Base-by-base conservation (phyloP, 2,113 vertebrate species). In the Beaufortia kweichowensis region DNA sequence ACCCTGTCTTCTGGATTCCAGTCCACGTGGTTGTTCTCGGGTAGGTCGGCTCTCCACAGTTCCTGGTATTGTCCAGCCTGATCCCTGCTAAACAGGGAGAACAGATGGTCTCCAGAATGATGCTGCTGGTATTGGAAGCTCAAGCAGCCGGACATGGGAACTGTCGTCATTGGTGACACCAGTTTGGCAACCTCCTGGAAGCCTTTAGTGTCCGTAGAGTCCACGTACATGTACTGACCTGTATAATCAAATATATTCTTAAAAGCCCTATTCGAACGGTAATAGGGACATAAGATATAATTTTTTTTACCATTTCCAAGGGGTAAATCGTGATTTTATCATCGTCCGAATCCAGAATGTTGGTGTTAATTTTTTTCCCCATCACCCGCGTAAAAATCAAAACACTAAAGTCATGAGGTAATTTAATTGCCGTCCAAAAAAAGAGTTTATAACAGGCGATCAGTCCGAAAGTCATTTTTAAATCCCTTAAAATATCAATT, bases 141-240 rank as follows among this genome's bases (percentile, higher is more conserved):
- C 83, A 99, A 88, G 85, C 97, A 99, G 71, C 97, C 97, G 0
- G 93, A 94, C 88, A 97, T 85, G 0, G 94, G 92, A 9, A 83
- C 86, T 0, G 80, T 93, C 43, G 93, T 97, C 89, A 93, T 89
- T 0, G 97, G 95, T 28, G 97, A 96, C 78, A 94, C 89, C 83
- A 99, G 90, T 76, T 95, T 95, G 50, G 96, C 96, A 75, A 97
- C 95, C 84, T 98, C 96, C 84, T 95, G 94, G 81, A 96, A 95
- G 35, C 93, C 93, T 83, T 94, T 95, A 75, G 93, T 83, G 0
- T 98, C 94, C 68, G 94, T 71, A 0, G 96, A 96, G 85, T 98
- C 95, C 85, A 97, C 96, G 2, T 96, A 98, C 96, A 98, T 96
- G 86, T 94, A 95, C 85, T 96, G 95, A 80, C 97, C 96, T 98